These are phyloP conservation scores for Diaperis boleti DNA, from an alignment of 2,888 invertebrate species.

Conservation along the genomic window DNA sequence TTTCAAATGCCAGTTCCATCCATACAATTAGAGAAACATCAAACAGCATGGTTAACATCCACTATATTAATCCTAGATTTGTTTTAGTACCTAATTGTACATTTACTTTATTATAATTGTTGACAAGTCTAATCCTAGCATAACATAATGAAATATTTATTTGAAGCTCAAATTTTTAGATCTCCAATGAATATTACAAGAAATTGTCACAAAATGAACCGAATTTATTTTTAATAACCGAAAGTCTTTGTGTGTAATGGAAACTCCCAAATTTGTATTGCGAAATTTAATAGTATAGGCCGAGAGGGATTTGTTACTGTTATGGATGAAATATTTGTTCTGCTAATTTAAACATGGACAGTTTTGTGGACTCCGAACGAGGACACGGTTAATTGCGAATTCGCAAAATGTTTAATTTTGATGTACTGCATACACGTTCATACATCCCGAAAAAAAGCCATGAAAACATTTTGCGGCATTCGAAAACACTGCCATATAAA, in stretches of 20 bases:
- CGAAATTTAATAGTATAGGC: constrained; percentile 11
- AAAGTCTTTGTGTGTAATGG: constrained; percentile 7
- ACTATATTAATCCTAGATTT: no score
- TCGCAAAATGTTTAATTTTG: constrained; percentile 3
- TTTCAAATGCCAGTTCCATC: no score
- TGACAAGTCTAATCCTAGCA: no score
- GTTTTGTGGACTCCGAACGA: background rate
- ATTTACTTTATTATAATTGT: no score
- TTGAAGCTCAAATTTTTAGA: no score
- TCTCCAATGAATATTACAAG: background rate
- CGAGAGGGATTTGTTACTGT: constrained; percentile 25
- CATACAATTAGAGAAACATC: no score
- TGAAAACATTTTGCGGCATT: no score
- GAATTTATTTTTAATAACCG: constrained; percentile 15
- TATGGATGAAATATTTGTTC: constrained; percentile 26
- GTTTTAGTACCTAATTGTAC: no score
- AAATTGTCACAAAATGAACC: constrained; percentile 3
- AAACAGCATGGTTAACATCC: no score
- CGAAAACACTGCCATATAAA: no score
- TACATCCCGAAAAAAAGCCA: no score
- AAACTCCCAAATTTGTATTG: constrained; percentile 17
- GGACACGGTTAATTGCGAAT: constrained; percentile 21
- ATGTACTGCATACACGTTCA: background rate
- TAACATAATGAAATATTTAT: no score
- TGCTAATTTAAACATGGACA: constrained; percentile 21